Base-by-base conservation (phyloP, 2,797 vertebrate genomes). In the Dipus sagitta region DNA sequence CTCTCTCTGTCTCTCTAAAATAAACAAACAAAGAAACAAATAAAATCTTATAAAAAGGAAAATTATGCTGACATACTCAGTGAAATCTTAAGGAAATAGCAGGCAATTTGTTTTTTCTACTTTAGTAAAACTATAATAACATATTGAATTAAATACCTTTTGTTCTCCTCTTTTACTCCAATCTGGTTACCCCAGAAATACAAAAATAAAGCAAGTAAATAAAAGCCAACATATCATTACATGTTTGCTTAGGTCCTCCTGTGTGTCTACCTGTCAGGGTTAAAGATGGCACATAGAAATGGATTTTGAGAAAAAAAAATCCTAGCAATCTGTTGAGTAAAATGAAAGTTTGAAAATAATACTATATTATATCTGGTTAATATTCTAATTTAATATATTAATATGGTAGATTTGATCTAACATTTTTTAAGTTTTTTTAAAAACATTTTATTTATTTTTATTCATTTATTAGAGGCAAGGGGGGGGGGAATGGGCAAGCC, bases 321-420 rank as follows among this genome's bases (percentile, higher is more conserved):
- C n/a, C 79, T 84, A 78, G 38, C 62, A 65, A 78, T 71, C 32
- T 94, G 4, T 86, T 92, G 52, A 84, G 75, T 81, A 72, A 58
- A 90, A 67, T 62, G 47, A 72, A 91, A 75, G 15, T 5, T 75
- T 71, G n/a, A 78, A 52, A 62, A 32, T 32, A 62, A 58, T 42
- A 11, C 23, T 90, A 0, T 30, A 23, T 52, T 67, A 2, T 54
- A 28, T 34, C 54, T 80, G 60, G 47, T 34, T 72, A 47, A 54
- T 84, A 70, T 60, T 80, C 30, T 21, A n/a, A 92, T 77, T 8
- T 1, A 86, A 13, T 5, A 17, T 47, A 12, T 58, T 78, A 78
- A 54, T 47, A 23, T 23, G 23, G 70, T 7, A n/a, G 5, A 18
- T 47, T 26, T 81, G 62, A 26, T 71, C n/a, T 9, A 32, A 52